A percentile compares a stretch with the other conserved stretches of the same genome.
Conservation (phyloP, 2,888 invertebrate genomes). For the Euspilapteryx auroguttella region DNA sequence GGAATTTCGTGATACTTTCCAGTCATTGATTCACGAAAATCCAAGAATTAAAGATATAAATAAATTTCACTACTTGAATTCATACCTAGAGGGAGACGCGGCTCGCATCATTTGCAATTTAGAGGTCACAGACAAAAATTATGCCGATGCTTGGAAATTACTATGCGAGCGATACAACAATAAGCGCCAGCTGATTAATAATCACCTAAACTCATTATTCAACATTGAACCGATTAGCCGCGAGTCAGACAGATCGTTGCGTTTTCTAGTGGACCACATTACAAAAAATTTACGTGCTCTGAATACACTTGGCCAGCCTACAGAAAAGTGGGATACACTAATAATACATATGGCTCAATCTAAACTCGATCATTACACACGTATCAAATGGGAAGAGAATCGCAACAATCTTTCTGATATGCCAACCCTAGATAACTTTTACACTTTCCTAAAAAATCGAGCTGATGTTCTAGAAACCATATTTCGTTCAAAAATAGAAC, state of each 20-base stretch:
- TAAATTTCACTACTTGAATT: constrained; percentile 5
- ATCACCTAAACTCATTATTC: constrained; percentile 1
- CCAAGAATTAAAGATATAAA: background rate
- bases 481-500: too few species aligned
- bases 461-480: constrained; percentile 1
- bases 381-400: too few species aligned
- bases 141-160: constrained; percentile 3
- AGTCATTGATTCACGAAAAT: constrained; percentile 4
- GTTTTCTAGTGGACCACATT: background rate
- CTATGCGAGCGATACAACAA: constrained; percentile 2
- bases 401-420: background rate
- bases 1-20: constrained; percentile 5
- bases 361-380: too few species aligned
- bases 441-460: background rate
- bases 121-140: constrained; percentile 2
- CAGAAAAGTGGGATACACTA: too few species aligned
- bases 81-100: constrained; percentile 4
- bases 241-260: background rate
- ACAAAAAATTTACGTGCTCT: too few species aligned
- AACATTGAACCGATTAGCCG: background rate
- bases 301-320: background rate
- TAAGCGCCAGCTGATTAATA: constrained; percentile 1
- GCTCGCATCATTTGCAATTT: constrained; percentile 1
- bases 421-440: background rate
- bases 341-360: too few species aligned